phyloP scores from a whole-genome alignment of 2,888 invertebrate species.

The Carcina quercana region DNA sequence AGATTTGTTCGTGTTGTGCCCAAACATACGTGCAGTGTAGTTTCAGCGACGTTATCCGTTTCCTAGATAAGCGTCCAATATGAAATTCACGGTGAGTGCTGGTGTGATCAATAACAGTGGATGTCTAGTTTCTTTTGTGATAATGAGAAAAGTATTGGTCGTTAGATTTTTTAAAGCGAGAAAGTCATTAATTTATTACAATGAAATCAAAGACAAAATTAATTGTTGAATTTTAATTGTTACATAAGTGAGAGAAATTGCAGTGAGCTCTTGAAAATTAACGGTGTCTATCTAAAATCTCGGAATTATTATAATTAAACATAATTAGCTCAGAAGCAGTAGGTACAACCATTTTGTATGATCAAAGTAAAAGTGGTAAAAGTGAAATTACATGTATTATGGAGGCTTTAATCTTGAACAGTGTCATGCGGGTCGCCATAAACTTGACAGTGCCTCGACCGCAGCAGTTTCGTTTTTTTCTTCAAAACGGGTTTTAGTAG shows the following conservation, averaged over 20 bases:
- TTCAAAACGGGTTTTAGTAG: slow-evolving; percentile 40
- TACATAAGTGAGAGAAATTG: neutral
- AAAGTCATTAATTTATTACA: too few species aligned
- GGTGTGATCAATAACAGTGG: slow-evolving; percentile 14
- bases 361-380: slow-evolving; percentile 57
- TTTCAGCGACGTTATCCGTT: slow-evolving; percentile 49
- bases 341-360: slow-evolving; percentile 5
- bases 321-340: slow-evolving; percentile 8
- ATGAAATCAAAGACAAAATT: neutral
- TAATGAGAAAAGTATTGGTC: too few species aligned
- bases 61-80: slow-evolving; percentile 56
- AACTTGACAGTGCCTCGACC: slow-evolving; percentile 30
- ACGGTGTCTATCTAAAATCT: slow-evolving; percentile 1
- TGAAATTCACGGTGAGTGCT: slow-evolving; percentile 73
- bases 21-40: slow-evolving; percentile 52
- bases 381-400: slow-evolving; percentile 65
- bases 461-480: slow-evolving; percentile 31
- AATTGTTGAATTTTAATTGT: neutral
- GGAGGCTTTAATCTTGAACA: slow-evolving; percentile 52
- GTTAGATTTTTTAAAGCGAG: too few species aligned
- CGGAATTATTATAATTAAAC: slow-evolving; percentile 5
- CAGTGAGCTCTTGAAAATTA: slow-evolving; percentile 1
- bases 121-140: too few species aligned
- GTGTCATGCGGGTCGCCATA: slow-evolving; percentile 56
- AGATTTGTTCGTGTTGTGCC: slow-evolving; percentile 42